A percentile compares a stretch with the other conserved stretches of the same genome.
Conservation (phyloP, 2,113 vertebrate genomes). For the Echinops telfairi region DNA sequence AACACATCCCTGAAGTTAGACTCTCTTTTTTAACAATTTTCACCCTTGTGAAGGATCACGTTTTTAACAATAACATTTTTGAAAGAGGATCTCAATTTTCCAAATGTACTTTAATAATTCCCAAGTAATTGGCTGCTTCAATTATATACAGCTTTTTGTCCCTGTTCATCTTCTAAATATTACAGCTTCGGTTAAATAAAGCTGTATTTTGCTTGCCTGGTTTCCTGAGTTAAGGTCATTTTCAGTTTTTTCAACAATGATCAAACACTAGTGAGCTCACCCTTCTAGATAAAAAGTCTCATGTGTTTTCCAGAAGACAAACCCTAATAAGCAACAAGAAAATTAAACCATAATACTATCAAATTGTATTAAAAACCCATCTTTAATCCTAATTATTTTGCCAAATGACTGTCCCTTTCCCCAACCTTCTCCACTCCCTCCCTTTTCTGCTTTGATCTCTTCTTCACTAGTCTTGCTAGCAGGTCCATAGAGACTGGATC, state of each 20-base stretch:
- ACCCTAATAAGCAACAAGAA: conserved; percentile 12
- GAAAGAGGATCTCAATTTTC: conserved; percentile 54
- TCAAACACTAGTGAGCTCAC: background rate
- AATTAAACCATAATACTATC: conserved; percentile 24
- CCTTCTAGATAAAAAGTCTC: background rate
- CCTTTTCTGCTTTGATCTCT: background rate
- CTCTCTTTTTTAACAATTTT: conserved; percentile 8
- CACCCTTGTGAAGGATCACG: conserved; percentile 18
- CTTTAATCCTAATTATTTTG: background rate
- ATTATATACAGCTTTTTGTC: conserved; percentile 58
- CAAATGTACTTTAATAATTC: conserved; percentile 66
- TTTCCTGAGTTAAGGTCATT: background rate
- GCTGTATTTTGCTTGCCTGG: background rate
- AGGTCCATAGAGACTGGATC: background rate
- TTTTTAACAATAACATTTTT: conserved; percentile 47
- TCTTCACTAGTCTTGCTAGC: background rate
- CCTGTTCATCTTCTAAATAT: conserved; percentile 59
- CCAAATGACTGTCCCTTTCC: background rate
- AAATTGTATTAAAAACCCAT: background rate
- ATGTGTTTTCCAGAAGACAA: conserved; percentile 55
- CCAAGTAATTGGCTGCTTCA: conserved; percentile 53
- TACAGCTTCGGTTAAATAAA: conserved; percentile 34
- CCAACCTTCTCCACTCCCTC: background rate
- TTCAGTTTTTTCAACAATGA: conserved; percentile 42
- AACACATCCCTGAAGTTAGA: background rate